A percentile compares a stretch with the other conserved stretches of the same genome.
Evolutionary conservation across 2,113 vertebrate genomes (phyloP).

Genomic region (Orientallactaga bullata): DNA sequence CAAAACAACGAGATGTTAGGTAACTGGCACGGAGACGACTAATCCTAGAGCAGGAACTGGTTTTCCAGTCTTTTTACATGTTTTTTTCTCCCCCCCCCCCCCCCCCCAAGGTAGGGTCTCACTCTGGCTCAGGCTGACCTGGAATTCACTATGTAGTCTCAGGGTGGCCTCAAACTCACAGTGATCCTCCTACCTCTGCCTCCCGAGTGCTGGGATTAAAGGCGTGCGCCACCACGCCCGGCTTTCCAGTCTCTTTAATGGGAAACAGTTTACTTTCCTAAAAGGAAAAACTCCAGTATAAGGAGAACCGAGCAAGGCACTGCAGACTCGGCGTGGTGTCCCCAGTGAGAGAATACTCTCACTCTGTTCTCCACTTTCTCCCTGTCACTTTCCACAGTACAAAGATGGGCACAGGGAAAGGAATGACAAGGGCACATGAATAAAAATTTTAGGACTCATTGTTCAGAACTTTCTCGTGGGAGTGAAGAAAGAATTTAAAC

Average conservation of each 20-base stretch:
- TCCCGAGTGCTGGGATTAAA: no score
- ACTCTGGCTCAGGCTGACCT: no score
- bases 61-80: neutral
- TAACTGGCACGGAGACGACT: neutral
- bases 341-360: no score
- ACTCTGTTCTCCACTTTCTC: neutral
- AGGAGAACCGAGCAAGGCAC: no score
- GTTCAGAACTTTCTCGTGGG: conserved; percentile 60
- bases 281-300: neutral
- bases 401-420: neutral
- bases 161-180: no score
- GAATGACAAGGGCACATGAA: neutral
- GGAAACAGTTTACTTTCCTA: neutral
- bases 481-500: conserved; percentile 60
- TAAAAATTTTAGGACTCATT: neutral
- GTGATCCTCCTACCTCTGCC: no score
- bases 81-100: no score
- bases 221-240: no score
- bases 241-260: neutral
- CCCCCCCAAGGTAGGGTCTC: no score
- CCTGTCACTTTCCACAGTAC: neutral
- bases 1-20: neutral
- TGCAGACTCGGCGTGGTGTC: rapidly evolving
- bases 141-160: no score
- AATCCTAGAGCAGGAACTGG: neutral